Percentiles rank a stretch among this genome's conserved stretches.
Evolutionary conservation across 92 coral and sea anemone species (phyloP).

Genomic region (Bergia sp.): DNA sequence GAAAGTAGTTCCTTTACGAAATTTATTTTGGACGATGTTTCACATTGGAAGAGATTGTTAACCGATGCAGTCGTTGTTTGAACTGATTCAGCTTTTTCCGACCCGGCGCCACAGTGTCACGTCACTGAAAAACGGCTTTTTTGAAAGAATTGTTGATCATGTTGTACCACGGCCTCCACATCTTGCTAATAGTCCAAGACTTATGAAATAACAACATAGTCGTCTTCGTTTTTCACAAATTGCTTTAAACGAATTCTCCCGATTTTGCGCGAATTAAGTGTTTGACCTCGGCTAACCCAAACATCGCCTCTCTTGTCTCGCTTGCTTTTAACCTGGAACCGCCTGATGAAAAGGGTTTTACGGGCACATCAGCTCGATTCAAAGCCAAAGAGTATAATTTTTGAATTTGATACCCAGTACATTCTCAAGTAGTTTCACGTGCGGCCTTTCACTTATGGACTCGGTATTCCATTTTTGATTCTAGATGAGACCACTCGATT

Average conservation of each 20-base stretch:
- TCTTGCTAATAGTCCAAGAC: neutral
- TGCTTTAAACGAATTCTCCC: slow-evolving; percentile 7
- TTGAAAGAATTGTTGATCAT: neutral
- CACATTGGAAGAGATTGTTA: neutral
- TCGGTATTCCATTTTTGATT: neutral
- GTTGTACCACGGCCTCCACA: neutral
- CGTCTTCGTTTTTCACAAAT: neutral
- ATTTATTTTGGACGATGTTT: neutral
- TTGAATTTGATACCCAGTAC: neutral
- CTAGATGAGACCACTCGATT: neutral
- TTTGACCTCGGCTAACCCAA: slow-evolving; percentile 25
- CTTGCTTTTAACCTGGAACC: slow-evolving; percentile 1
- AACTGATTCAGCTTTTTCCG: neutral
- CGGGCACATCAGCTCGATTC: slow-evolving; percentile 1
- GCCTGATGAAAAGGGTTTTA: slow-evolving; percentile 3
- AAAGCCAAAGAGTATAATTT: neutral
- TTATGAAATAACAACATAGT: neutral
- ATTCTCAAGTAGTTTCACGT: neutral
- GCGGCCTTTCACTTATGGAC: neutral
- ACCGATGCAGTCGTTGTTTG: neutral
- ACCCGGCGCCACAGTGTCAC: neutral
- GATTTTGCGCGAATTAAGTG: slow-evolving; percentile 8
- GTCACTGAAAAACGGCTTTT: neutral
- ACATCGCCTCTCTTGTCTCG: slow-evolving; percentile 15
- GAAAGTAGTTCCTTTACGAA: neutral